These are phyloP conservation scores for Tipula lateralis DNA, from an alignment of 2,888 invertebrate species.

Conservation along the genomic window DNA sequence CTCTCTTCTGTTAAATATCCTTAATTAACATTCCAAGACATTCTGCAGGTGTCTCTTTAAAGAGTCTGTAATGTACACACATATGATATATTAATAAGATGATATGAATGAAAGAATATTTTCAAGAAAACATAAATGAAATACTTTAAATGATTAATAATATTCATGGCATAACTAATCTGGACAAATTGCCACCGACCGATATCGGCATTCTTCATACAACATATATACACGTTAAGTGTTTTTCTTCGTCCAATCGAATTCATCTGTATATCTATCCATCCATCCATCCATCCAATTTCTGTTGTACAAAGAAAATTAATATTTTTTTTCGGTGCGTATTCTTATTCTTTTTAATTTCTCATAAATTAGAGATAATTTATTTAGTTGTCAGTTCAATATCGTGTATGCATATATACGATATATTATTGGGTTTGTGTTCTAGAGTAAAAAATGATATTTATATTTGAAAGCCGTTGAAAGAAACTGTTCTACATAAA, in stretches of 20 bases:
- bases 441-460: not conserved
- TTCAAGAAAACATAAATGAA: not conserved
- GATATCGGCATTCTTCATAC: conserved; percentile 25
- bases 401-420: not conserved
- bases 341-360: not conserved
- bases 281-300: not conserved
- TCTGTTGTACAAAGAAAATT: conserved; percentile 16
- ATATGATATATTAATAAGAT: not conserved
- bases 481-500: not conserved
- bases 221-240: not conserved
- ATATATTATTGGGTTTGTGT: too few species aligned
- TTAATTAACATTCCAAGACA: conserved; percentile 27
- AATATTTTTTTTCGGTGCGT: not conserved
- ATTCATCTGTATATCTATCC: not conserved
- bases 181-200: conserved; percentile 29
- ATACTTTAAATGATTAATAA: conserved; percentile 28
- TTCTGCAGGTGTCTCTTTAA: conserved; percentile 26
- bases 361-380: conserved; percentile 28
- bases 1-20: conserved; percentile 25
- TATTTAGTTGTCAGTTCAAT: not conserved
- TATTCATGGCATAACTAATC: conserved; percentile 29
- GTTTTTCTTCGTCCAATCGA: conserved; percentile 12
- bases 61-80: not conserved
- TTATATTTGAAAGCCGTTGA: not conserved
- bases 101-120: not conserved